A percentile compares a stretch with the other conserved stretches of the same genome.
Evolutionary conservation across 1,140 invertebrate genomes (phyloP).

Genomic region (Eumeta japonica): DNA sequence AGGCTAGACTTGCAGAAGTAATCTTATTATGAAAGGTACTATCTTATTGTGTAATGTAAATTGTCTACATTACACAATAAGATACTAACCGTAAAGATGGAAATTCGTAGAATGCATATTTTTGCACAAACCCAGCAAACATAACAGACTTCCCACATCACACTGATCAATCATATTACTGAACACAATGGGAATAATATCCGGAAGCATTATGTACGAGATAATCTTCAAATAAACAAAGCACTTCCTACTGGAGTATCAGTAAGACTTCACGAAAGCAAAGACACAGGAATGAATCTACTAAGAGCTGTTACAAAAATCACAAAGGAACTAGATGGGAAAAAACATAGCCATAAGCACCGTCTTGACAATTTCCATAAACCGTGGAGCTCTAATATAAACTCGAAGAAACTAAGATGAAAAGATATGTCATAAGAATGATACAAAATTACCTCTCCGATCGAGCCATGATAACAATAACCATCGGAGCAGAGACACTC

Average conservation of each 20-base stretch:
- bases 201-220: no score
- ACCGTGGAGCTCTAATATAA: constrained; percentile 6
- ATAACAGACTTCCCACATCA: neutral
- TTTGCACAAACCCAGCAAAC: constrained; percentile 4
- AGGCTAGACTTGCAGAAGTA: constrained; percentile 2
- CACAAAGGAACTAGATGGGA: neutral
- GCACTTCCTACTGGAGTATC: neutral
- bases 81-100: constrained; percentile 6
- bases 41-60: no score
- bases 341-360: constrained; percentile 5
- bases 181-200: constrained; percentile 5
- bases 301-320: no score
- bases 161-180: constrained; percentile 5
- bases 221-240: neutral
- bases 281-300: constrained; percentile 4
- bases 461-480: constrained; percentile 5
- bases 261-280: constrained; percentile 4
- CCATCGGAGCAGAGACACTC: neutral
- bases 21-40: constrained; percentile 4
- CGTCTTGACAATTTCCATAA: constrained; percentile 4
- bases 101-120: constrained; percentile 4
- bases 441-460: constrained; percentile 7
- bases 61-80: no score
- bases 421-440: constrained; percentile 8
- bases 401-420: constrained; percentile 1